Evolutionary conservation across 2,888 invertebrate genomes (phyloP).

Genomic region (Orthosia incerta): DNA sequence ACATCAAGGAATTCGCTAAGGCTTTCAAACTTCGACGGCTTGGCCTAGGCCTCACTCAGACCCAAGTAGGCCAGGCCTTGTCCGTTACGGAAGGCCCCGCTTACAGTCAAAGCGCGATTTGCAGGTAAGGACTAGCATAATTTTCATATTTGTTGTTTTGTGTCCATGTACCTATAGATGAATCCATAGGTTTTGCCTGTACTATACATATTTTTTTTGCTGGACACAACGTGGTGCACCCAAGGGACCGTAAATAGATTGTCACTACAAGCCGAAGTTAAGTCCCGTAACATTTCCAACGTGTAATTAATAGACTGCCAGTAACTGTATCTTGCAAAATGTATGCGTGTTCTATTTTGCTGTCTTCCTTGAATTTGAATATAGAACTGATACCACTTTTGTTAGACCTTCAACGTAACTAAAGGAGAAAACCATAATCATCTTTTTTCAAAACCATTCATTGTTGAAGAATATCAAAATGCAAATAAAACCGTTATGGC

Average conservation of each 20-base stretch:
- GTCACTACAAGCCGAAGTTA: slow-evolving; percentile 51
- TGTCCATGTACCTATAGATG: slow-evolving; percentile 4
- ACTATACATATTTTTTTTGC: slow-evolving; percentile 42
- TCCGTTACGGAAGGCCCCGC: slow-evolving; percentile 99
- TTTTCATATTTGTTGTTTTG: slow-evolving; percentile 18
- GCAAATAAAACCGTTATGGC: slow-evolving; percentile 38
- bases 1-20: slow-evolving; percentile 99
- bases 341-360: slow-evolving; percentile 34
- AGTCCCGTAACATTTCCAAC: slow-evolving; percentile 51
- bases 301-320: slow-evolving; percentile 52
- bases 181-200: slow-evolving; percentile 40
- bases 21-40: slow-evolving; percentile 98
- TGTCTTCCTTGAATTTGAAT: slow-evolving; percentile 26
- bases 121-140: slow-evolving; percentile 93
- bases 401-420: slow-evolving; percentile 23
- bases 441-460: slow-evolving; percentile 19
- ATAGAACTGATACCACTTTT: slow-evolving; percentile 11
- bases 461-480: slow-evolving; percentile 12
- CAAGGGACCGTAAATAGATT: slow-evolving; percentile 49
- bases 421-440: background rate
- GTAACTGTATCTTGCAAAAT: slow-evolving; percentile 45
- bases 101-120: slow-evolving; percentile 99
- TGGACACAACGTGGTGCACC: slow-evolving; percentile 56
- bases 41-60: slow-evolving; percentile 98
- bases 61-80: slow-evolving; percentile 99